These are phyloP conservation scores for Drosophila anomelani DNA, from an alignment of 2,888 invertebrate genomes.

Conservation along the genomic window DNA sequence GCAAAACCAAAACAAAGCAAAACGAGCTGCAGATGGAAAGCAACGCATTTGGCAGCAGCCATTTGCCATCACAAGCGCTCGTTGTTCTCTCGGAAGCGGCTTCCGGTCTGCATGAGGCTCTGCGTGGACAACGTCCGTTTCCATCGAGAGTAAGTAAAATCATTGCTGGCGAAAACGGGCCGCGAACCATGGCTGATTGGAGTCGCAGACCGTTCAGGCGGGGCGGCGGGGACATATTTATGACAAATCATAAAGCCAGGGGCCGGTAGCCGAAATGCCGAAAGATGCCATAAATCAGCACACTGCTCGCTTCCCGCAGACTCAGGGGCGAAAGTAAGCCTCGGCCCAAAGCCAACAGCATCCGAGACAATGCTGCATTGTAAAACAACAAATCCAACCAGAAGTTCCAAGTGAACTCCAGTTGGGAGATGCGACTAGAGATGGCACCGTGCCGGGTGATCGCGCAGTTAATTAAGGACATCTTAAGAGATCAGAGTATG, in stretches of 20 bases:
- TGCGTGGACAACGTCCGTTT: slow-evolving; percentile 91
- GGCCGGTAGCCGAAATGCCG: slow-evolving; percentile 54
- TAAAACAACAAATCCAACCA: slow-evolving; percentile 47
- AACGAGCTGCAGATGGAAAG: slow-evolving; percentile 87
- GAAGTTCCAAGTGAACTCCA: slow-evolving; percentile 36
- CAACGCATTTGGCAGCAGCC: slow-evolving; percentile 90
- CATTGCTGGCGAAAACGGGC: neutral
- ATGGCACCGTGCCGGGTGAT: slow-evolving; percentile 30
- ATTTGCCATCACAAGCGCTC: slow-evolving; percentile 90
- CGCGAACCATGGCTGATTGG: slow-evolving; percentile 22
- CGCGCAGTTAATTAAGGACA: slow-evolving; percentile 24
- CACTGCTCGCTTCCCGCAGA: slow-evolving; percentile 61
- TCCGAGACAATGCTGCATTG: slow-evolving; percentile 70
- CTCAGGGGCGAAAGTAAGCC: slow-evolving; percentile 17
- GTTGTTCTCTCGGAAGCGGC: slow-evolving; percentile 91
- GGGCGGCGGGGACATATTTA: slow-evolving; percentile 66
- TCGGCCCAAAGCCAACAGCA: slow-evolving; percentile 35
- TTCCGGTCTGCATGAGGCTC: slow-evolving; percentile 90
- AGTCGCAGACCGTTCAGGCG: slow-evolving; percentile 13
- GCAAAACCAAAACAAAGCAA: slow-evolving; percentile 30
- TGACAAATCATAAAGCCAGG: slow-evolving; percentile 74
- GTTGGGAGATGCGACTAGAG: slow-evolving; percentile 17
- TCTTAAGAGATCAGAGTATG: neutral
- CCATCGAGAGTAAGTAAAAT: slow-evolving; percentile 88
- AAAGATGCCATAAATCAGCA: slow-evolving; percentile 80